These are phyloP conservation scores for Lithobates pipiens DNA, from an alignment of 2,797 vertebrate species.

Conservation along the genomic window DNA sequence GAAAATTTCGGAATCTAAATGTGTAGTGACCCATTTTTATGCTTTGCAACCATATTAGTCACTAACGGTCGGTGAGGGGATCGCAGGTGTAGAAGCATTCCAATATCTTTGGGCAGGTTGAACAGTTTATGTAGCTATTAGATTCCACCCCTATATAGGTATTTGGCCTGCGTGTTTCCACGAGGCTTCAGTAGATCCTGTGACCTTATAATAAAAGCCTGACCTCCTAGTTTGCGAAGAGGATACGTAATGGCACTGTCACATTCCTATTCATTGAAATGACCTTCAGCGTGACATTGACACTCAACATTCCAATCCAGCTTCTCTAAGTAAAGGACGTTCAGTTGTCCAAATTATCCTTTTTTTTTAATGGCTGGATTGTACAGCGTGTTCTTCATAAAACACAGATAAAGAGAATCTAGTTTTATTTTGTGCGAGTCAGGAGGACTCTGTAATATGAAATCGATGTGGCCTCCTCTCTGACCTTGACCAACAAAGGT, in stretches of 20 bases:
- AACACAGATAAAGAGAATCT: not conserved
- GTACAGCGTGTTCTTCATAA: not conserved
- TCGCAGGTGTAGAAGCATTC: too few relatives aligned
- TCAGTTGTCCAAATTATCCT: not conserved
- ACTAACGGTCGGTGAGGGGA: too few relatives aligned
- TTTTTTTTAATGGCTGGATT: not conserved
- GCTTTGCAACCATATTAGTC: not conserved
- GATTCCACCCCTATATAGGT: too few relatives aligned
- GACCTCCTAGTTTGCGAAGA: not conserved
- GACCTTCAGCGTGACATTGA: not conserved
- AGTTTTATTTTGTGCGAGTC: conserved; percentile 2
- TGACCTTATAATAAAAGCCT: too few relatives aligned
- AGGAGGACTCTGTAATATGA: not conserved
- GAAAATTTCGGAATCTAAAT: not conserved
- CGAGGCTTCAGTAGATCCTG: too few relatives aligned
- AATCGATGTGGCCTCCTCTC: conserved; percentile 48
- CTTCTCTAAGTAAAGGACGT: not conserved
- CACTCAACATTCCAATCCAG: not conserved
- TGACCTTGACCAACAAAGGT: conserved; percentile 46
- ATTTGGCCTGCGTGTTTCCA: too few relatives aligned
- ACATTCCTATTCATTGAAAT: not conserved
- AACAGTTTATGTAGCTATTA: too few relatives aligned
- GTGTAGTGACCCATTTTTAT: not conserved
- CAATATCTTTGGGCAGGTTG: too few relatives aligned
- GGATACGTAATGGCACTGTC: not conserved